Evolutionary conservation across 1,140 invertebrate species (phyloP).

Genomic region (Dendroctonus ponderosae): DNA sequence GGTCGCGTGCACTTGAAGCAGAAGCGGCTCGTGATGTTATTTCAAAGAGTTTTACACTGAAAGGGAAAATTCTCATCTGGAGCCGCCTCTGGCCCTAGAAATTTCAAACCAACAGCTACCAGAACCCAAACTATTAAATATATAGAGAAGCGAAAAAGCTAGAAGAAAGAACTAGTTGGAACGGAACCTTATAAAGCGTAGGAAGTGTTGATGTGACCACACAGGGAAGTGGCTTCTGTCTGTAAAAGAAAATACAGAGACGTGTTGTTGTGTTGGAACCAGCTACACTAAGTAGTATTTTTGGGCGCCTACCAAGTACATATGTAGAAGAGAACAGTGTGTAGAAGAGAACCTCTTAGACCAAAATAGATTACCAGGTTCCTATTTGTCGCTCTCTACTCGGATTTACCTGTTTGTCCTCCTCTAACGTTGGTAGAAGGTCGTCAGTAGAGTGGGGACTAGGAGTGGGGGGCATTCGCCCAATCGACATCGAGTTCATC

Average conservation of each 20-base stretch:
- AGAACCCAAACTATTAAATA: too few species aligned
- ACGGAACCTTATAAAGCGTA: constrained; percentile 23
- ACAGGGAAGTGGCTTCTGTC: constrained; percentile 24
- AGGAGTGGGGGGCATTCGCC: constrained; percentile 61
- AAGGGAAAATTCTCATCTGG: too few species aligned
- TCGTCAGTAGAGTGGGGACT: constrained; percentile 77
- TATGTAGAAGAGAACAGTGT: too few species aligned
- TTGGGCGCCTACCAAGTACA: too few species aligned
- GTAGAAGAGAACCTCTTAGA: too few species aligned
- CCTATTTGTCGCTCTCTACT: background rate
- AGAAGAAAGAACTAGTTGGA: constrained; percentile 5
- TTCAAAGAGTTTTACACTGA: too few species aligned
- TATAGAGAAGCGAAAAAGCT: background rate
- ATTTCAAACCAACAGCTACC: too few species aligned
- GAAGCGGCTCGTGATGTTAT: too few species aligned
- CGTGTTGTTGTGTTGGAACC: constrained; percentile 5
- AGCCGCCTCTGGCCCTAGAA: too few species aligned
- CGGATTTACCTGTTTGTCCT: constrained; percentile 66
- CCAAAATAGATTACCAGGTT: too few species aligned
- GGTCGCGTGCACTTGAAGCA: too few species aligned
- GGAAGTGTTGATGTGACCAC: constrained; percentile 27
- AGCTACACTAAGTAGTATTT: too few species aligned
- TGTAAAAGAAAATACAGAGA: constrained; percentile 26
- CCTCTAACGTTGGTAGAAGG: constrained; percentile 69
- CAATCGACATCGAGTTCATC: constrained; percentile 49